Conservation (phyloP, 2,888 invertebrate genomes). For the Diaphora mendica region DNA sequence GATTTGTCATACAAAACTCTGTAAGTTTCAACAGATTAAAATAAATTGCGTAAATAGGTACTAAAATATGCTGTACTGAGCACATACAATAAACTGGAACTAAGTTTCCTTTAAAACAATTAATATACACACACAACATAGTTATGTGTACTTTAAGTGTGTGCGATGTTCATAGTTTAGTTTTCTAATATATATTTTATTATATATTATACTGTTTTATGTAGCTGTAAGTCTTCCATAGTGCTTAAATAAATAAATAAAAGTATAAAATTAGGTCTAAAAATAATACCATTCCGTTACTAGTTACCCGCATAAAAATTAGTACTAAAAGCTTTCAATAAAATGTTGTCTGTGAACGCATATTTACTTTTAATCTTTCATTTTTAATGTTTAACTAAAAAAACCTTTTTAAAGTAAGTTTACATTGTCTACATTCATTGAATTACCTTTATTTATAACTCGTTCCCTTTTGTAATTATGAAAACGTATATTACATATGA, state of each 20-base stretch:
- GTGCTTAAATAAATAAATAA: no score
- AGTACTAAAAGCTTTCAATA: neutral
- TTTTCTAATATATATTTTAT: no score
- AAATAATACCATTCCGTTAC: neutral
- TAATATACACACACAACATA: no score
- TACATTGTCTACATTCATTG: slow-evolving; percentile 32
- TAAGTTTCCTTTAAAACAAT: neutral
- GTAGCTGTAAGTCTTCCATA: no score
- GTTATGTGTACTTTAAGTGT: no score
- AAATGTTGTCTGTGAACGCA: neutral
- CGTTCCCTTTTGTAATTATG: slow-evolving; percentile 50
- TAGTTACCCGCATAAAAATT: neutral
- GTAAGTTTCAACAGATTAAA: neutral
- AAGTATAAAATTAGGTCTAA: neutral
- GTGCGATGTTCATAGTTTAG: no score
- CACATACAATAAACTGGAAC: neutral
- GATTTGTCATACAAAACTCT: neutral
- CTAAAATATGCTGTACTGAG: neutral
- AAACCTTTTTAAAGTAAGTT: slow-evolving; percentile 10
- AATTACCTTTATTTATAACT: slow-evolving; percentile 48
- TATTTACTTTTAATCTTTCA: neutral
- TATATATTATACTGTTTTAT: no score
- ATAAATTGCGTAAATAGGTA: neutral
- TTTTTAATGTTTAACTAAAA: slow-evolving; percentile 3
- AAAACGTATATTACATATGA: slow-evolving; percentile 43